phyloP scores from a whole-genome alignment of 2,888 invertebrate species.

The Calliphora vomitoria region DNA sequence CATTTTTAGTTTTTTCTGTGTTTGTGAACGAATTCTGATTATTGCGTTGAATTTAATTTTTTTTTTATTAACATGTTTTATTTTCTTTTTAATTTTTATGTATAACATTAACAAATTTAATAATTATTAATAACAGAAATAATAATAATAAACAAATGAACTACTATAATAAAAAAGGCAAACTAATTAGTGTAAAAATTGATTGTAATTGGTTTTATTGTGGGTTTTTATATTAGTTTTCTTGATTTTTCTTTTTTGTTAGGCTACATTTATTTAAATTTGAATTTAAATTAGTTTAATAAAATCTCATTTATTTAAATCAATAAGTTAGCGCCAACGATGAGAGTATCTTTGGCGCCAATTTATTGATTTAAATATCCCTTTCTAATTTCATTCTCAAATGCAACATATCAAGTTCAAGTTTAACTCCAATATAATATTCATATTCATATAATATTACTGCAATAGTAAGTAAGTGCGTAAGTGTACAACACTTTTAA shows the following conservation, averaged over 20 bases:
- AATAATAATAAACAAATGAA: conserved; percentile 46
- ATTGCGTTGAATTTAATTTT: neutral
- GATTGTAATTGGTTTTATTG: conserved; percentile 11
- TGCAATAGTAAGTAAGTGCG: too few relatives aligned
- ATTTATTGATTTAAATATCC: neutral
- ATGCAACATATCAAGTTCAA: neutral
- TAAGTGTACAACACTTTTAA: neutral
- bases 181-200: conserved; percentile 29
- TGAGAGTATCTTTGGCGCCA: neutral
- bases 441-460: neutral
- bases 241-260: too few relatives aligned
- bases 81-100: conserved; percentile 50
- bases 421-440: neutral
- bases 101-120: conserved; percentile 68
- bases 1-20: too few relatives aligned
- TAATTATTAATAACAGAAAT: conserved; percentile 41
- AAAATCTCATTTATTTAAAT: too few relatives aligned
- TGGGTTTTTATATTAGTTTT: too few relatives aligned
- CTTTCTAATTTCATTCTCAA: neutral
- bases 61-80: neutral
- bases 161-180: conserved; percentile 43
- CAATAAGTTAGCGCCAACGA: too few relatives aligned
- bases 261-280: too few relatives aligned
- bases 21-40: neutral
- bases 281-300: too few relatives aligned